A percentile compares a stretch with the other conserved stretches of the same genome.
phyloP scores from a whole-genome alignment of 92 coral and sea anemone species.

The Zoanthus solanderi region DNA sequence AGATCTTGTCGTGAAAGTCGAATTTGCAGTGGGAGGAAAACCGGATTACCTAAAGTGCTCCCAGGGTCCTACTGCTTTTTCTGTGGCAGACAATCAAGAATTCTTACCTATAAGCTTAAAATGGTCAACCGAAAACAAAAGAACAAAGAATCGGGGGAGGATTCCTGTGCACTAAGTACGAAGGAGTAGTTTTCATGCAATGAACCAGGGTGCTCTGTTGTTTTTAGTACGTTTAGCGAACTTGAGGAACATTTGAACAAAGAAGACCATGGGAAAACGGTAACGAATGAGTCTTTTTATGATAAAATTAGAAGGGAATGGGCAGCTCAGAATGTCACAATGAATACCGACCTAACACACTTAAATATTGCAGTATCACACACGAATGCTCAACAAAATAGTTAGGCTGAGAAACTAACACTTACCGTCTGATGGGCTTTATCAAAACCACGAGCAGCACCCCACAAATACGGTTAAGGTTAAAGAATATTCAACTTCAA shows the following conservation, averaged over 20 bases:
- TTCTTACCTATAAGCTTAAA: background rate
- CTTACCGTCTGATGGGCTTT: constrained; percentile 39
- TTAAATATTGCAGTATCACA: background rate
- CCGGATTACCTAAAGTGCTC: too few relatives aligned
- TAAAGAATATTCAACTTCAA: constrained; percentile 46
- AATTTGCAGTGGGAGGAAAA: too few relatives aligned
- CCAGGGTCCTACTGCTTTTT: background rate
- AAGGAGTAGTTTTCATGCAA: background rate
- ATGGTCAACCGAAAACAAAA: constrained; percentile 1
- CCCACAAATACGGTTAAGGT: constrained; percentile 36
- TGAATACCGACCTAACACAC: constrained; percentile 31
- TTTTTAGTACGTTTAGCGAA: constrained; percentile 45
- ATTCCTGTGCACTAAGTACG: background rate
- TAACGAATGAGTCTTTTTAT: constrained; percentile 39
- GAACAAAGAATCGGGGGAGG: background rate
- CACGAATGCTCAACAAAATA: too few relatives aligned
- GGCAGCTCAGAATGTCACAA: constrained; percentile 50
- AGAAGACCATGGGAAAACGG: constrained; percentile 39
- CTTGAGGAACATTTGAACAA: constrained; percentile 54
- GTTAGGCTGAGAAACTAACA: too few relatives aligned
- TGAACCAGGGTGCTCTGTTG: constrained; percentile 10
- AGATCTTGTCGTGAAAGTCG: too few relatives aligned
- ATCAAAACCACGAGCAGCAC: constrained; percentile 50
- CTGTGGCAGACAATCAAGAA: constrained; percentile 28
- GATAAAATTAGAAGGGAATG: constrained; percentile 64